Percentiles rank a stretch among this genome's conserved stretches.
phyloP scores from a whole-genome alignment of 2,888 invertebrate species.

The Limnephilus auricula region DNA sequence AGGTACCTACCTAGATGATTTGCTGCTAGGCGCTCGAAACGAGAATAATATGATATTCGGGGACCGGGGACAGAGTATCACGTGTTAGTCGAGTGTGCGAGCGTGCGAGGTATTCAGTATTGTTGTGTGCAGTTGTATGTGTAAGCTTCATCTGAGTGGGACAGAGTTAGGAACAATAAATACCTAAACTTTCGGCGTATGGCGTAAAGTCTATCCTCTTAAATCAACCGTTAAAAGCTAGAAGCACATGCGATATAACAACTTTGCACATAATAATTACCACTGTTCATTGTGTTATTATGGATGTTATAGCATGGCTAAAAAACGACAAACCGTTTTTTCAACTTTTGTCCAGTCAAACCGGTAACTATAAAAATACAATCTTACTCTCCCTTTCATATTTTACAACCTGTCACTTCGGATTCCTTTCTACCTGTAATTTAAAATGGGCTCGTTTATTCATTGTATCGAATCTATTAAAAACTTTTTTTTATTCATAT shows the following conservation, averaged over 20 bases:
- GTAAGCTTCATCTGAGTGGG: too few relatives aligned
- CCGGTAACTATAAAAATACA: slow-evolving; percentile 13
- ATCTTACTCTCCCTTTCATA: slow-evolving; percentile 32
- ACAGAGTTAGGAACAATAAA: too few relatives aligned
- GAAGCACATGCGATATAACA: background rate
- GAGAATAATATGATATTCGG: too few relatives aligned
- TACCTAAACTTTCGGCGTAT: too few relatives aligned
- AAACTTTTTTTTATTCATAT: background rate
- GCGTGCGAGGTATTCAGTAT: too few relatives aligned
- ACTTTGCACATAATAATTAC: background rate
- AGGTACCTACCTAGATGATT: too few relatives aligned
- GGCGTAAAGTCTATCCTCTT: too few relatives aligned
- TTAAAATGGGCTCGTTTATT: slow-evolving; percentile 4
- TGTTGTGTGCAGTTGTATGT: too few relatives aligned
- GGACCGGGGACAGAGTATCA: too few relatives aligned
- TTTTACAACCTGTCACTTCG: slow-evolving; percentile 21
- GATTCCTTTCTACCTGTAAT: slow-evolving; percentile 20
- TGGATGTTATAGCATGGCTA: background rate
- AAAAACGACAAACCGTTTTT: background rate
- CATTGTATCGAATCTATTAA: background rate
- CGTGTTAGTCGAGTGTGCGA: too few relatives aligned
- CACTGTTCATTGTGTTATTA: background rate
- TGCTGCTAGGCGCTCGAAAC: too few relatives aligned
- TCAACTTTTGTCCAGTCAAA: background rate
- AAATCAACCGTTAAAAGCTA: too few relatives aligned